A percentile compares a stretch with the other conserved stretches of the same genome.
Conservation (phyloP, 2,113 vertebrate species). For the Nothocercus nigrocapillus region DNA sequence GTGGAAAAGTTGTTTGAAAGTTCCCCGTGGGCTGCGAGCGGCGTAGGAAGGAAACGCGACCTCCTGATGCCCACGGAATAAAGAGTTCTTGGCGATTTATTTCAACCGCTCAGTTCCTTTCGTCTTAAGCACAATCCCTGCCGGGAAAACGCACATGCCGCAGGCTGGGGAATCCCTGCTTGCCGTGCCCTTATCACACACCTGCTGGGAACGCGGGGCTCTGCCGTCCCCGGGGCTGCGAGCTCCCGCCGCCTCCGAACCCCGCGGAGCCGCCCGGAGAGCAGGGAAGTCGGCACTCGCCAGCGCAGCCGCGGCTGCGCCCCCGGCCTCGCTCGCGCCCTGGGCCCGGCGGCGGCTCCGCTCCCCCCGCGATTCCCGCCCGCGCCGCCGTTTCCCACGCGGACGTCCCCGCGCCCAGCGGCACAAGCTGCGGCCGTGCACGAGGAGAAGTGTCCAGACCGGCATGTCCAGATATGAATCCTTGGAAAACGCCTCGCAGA, state of each 20-base stretch:
- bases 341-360: neutral
- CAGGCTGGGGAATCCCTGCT: neutral
- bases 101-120: neutral
- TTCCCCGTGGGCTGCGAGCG: neutral
- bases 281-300: neutral
- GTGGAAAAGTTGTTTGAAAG: neutral
- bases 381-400: neutral
- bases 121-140: neutral
- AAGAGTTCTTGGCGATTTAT: neutral
- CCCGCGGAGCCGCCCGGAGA: neutral
- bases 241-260: no score
- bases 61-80: no score
- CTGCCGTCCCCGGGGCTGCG: no score
- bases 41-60: neutral
- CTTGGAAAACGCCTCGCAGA: accelerated
- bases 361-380: neutral
- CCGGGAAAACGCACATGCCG: neutral
- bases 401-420: neutral
- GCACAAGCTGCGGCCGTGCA: no score
- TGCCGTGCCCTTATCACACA: neutral
- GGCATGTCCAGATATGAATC: neutral
- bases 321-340: neutral
- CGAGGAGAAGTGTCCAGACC: accelerated
- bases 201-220: neutral
- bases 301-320: conserved; percentile 6